Base-by-base conservation (phyloP, 2,888 invertebrate genomes). In the Chrysolina americana region DNA sequence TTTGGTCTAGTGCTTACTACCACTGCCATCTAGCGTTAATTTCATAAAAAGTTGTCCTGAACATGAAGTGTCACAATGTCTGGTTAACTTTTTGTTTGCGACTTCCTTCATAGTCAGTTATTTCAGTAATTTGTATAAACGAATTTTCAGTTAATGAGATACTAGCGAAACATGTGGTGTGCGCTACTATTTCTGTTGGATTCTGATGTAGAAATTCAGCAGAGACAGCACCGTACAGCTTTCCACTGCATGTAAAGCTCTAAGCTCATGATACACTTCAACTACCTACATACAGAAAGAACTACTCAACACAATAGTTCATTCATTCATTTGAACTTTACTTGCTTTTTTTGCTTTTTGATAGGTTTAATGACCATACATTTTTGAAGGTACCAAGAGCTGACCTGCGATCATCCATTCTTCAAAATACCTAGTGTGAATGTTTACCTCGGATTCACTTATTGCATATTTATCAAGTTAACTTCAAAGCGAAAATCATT, bases 11-110 rank as follows among this genome's bases (percentile, higher is more conserved):
- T 59, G n/a, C 59, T 23, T 11, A 6, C 50, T 59, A 36, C 36
- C 59, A 59, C 59, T 59, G 59, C 59, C 59, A 59, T 59, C 28
- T 59, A 59, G 59, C 48, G 56, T 59, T 59, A 23, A 28, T 23
- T 59, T 28, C 8, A 36, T 13, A 13, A 23, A 48, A 48, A 53
- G 9, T 17, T n/a, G 19, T 17, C 19, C 21, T 53, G 13, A 53
- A 2, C 13, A 11, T 21, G 19, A 11, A 21, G 4, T 21, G 4
- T 11, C 53, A 53, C 11, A 50, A 21, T 21, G 2, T 53, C 4
- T 6, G 4, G 13, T 53, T 17, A 53, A 21, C 36, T 36, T 36
- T 36, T 8, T 6, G 36, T 36, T 36, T 36, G 36, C 8, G 36
- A 36, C 36, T 36, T 28, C 4, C 4, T 6, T 36, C 36, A 36